Conservation (phyloP, 2,888 invertebrate species). For the Pycnomerus fuliginosus region DNA sequence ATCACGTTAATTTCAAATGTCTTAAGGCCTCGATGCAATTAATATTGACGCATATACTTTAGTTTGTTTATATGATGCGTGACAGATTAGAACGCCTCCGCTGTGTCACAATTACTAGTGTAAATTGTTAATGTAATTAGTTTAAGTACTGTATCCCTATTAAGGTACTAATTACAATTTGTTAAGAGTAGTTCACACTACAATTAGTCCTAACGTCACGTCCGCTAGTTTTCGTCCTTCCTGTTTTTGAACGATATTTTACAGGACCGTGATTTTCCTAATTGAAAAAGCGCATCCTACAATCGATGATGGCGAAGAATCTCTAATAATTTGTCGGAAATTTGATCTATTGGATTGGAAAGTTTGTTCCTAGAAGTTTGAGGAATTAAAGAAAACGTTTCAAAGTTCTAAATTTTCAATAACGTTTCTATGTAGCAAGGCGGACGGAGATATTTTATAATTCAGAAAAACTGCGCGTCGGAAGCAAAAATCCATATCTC, state of each 20-base stretch:
- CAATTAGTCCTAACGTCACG: conserved; percentile 51
- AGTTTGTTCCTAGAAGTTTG: conserved; percentile 4
- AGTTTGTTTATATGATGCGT: conserved; percentile 24
- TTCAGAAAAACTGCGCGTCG: conserved; percentile 52
- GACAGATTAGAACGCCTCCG: conserved; percentile 42
- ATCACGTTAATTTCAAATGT: conserved; percentile 22
- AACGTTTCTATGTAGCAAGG: conserved; percentile 26
- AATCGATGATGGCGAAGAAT: too few relatives aligned
- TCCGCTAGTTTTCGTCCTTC: conserved; percentile 47
- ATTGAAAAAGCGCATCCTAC: conserved; percentile 24
- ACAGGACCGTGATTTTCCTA: conserved; percentile 45
- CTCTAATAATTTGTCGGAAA: not conserved
- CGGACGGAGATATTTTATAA: conserved; percentile 50
- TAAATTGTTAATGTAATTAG: conserved; percentile 52
- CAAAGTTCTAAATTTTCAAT: conserved; percentile 42
- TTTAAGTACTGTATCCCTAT: conserved; percentile 56
- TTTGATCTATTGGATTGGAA: not conserved
- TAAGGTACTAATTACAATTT: conserved; percentile 53
- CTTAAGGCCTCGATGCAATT: conserved; percentile 25
- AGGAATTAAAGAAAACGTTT: conserved; percentile 16
- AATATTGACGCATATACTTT: conserved; percentile 26
- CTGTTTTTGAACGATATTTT: conserved; percentile 43
- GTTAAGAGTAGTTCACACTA: conserved; percentile 52
- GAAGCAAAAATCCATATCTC: conserved; percentile 55
- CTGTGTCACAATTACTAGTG: conserved; percentile 46